A percentile compares a stretch with the other conserved stretches of the same genome.
These are phyloP conservation scores for Lerista edwardsae DNA, from an alignment of 2,797 vertebrate species.

Conservation along the genomic window DNA sequence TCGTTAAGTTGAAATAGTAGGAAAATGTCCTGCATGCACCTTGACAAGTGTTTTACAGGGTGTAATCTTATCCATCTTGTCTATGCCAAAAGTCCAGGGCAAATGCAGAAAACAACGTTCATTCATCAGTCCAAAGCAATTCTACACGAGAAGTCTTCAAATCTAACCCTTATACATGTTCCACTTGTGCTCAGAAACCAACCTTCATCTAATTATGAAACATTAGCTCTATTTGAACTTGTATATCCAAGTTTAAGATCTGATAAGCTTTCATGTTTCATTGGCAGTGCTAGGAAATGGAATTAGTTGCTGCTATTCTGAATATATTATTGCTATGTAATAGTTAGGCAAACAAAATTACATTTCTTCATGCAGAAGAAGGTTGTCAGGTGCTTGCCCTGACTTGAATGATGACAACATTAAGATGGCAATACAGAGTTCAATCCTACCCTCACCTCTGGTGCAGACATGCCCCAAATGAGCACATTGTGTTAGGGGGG, in stretches of 20 bases:
- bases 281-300: neutral
- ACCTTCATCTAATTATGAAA: slow-evolving; percentile 1
- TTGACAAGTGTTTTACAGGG: too few relatives aligned
- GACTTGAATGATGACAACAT: neutral
- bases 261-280: neutral
- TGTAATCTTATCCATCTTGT: too few relatives aligned
- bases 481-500: too few relatives aligned
- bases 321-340: slow-evolving; percentile 10
- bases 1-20: neutral
- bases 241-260: neutral
- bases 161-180: neutral
- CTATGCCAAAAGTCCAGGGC: neutral
- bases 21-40: too few relatives aligned
- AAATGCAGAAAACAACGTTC: neutral
- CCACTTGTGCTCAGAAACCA: neutral
- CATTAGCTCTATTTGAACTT: neutral
- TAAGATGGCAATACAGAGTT: neutral
- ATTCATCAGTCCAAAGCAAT: neutral
- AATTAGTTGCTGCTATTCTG: neutral
- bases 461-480: too few relatives aligned
- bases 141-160: neutral
- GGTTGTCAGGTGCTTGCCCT: neutral
- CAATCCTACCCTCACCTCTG: too few relatives aligned
- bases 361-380: neutral
- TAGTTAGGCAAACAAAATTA: neutral